These are phyloP conservation scores for Myrmecophaga tridactyla DNA, from an alignment of 2,113 vertebrate genomes.

Conservation along the genomic window DNA sequence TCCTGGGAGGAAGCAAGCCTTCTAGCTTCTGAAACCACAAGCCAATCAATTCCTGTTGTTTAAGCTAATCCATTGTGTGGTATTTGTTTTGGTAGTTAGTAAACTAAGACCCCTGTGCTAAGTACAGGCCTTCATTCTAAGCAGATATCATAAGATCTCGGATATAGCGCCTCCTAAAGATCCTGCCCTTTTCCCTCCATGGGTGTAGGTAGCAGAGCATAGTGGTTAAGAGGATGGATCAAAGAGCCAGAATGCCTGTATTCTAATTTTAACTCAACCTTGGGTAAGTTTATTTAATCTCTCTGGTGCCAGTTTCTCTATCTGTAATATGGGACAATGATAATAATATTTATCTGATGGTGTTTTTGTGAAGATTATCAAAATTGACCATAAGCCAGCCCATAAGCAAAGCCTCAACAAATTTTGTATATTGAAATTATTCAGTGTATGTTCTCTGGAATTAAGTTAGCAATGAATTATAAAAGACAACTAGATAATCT, in stretches of 20 bases:
- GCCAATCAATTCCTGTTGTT: no score
- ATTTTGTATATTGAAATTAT: background rate
- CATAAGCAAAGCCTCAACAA: background rate
- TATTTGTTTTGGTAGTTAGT: no score
- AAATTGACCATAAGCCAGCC: background rate
- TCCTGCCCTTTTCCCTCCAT: background rate
- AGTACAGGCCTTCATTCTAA: background rate
- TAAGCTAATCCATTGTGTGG: no score
- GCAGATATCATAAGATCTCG: background rate
- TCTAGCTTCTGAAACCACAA: no score
- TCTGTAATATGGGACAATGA: background rate
- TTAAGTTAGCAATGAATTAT: background rate
- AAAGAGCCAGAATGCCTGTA: background rate
- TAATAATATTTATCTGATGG: background rate
- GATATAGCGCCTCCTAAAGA: background rate
- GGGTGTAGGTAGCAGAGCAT: background rate
- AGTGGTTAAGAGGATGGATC: background rate
- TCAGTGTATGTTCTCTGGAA: background rate
- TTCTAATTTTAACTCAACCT: background rate
- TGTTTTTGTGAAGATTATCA: background rate
- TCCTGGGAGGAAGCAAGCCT: no score
- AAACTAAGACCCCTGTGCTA: background rate
- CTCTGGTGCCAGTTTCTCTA: background rate
- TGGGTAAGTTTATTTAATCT: background rate
- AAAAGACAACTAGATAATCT: background rate